Evolutionary conservation across 2,888 invertebrate genomes (phyloP).

Genomic region (Augochlorella aurata): DNA sequence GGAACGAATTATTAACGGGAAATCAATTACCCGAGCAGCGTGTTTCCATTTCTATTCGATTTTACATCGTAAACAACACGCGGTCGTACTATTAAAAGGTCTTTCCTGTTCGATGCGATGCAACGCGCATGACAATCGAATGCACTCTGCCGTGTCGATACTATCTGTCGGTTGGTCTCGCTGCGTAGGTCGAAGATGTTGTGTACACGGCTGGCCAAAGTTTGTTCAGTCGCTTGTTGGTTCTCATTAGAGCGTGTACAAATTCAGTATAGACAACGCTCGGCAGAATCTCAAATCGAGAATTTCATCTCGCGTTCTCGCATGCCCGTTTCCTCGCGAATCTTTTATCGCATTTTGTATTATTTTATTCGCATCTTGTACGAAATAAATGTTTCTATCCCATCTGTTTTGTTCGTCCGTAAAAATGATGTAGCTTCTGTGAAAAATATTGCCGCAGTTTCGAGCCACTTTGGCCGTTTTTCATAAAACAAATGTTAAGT

Average conservation of each 20-base stretch:
- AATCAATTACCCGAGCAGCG: slow-evolving; percentile 21
- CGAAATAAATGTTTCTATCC: no score
- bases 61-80: slow-evolving; percentile 26
- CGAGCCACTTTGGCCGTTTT: neutral
- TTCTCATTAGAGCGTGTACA: neutral
- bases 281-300: no score
- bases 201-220: neutral
- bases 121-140: slow-evolving; percentile 59
- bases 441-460: neutral
- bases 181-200: slow-evolving; percentile 48
- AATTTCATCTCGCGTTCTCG: no score
- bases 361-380: no score
- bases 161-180: slow-evolving; percentile 25
- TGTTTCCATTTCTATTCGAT: slow-evolving; percentile 45
- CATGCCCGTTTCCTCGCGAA: no score
- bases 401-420: no score
- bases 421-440: neutral
- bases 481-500: neutral
- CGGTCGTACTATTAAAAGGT: slow-evolving; percentile 53
- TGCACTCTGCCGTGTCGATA: slow-evolving; percentile 6
- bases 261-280: no score
- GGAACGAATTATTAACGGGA: neutral
- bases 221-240: neutral
- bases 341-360: no score
- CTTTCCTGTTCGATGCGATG: slow-evolving; percentile 54